Evolutionary conservation across 2,888 invertebrate genomes (phyloP).

Genomic region (Mesorhabditis spiculigera): DNA sequence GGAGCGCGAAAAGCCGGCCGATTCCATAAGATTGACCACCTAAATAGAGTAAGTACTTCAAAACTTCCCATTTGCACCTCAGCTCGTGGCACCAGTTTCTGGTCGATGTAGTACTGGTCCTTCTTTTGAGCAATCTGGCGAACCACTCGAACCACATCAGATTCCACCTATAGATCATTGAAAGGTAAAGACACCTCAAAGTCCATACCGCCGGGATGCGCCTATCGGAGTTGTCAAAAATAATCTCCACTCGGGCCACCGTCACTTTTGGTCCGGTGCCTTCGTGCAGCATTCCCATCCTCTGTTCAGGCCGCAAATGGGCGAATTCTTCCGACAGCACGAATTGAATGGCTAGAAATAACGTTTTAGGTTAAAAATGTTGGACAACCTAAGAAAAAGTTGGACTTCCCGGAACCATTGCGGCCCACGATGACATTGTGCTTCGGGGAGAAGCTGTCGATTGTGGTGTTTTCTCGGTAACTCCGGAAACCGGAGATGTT

Average conservation of each 20-base stretch:
- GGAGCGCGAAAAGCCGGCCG: conserved; percentile 95
- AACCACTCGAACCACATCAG: conserved; percentile 89
- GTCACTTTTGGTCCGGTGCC: conserved; percentile 94
- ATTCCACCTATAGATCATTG: conserved; percentile 77
- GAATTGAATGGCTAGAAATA: conserved; percentile 83
- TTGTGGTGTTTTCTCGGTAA: conserved; percentile 94
- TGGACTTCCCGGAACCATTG: conserved; percentile 98
- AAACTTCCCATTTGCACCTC: conserved; percentile 49
- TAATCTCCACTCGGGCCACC: conserved; percentile 96
- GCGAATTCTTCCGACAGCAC: conserved; percentile 98
- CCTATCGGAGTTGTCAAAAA: conserved; percentile 95
- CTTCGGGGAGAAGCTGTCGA: conserved; percentile 92
- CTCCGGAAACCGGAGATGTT: conserved; percentile 99
- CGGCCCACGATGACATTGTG: conserved; percentile 97
- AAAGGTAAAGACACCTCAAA: conserved; percentile 7
- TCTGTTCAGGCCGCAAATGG: conserved; percentile 88
- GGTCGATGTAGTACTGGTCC: conserved; percentile 97
- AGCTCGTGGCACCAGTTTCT: conserved; percentile 84
- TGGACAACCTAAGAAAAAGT: conserved; percentile 84
- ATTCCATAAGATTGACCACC: conserved; percentile 94
- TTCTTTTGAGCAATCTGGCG: conserved; percentile 97
- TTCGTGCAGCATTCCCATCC: conserved; percentile 93
- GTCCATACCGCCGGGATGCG: conserved; percentile 73
- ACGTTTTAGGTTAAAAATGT: neutral
- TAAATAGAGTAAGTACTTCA: conserved; percentile 59